A percentile compares a stretch with the other conserved stretches of the same genome.
Conservation (phyloP, 1,140 invertebrate species). For the Drosophila auraria region DNA sequence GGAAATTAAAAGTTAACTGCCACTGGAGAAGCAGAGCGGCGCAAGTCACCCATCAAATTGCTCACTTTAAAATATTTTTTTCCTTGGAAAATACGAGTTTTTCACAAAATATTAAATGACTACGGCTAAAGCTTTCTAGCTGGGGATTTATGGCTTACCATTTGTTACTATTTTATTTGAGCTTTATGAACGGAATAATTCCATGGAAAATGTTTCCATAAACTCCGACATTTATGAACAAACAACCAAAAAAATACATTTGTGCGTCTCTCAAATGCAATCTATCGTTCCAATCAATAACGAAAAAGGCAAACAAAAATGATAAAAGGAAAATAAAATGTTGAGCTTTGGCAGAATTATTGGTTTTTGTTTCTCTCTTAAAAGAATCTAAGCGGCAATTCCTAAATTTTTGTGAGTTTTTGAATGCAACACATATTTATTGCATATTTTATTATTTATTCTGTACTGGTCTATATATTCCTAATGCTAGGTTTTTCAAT, state of each 20-base stretch:
- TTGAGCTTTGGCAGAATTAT: not conserved
- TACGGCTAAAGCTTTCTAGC: not conserved
- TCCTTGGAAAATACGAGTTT: not conserved
- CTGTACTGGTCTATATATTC: not conserved
- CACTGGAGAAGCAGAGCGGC: constrained; percentile 28
- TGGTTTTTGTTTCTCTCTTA: not conserved
- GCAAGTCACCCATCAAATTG: constrained; percentile 17
- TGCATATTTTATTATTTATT: not conserved
- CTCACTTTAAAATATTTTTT: constrained; percentile 25
- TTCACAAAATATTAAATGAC: constrained; percentile 15
- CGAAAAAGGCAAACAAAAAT: constrained; percentile 11
- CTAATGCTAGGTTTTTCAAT: not conserved
- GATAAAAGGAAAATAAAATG: constrained; percentile 6
- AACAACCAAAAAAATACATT: constrained; percentile 5
- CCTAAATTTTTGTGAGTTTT: not conserved
- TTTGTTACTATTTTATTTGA: constrained; percentile 13
- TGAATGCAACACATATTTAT: not conserved
- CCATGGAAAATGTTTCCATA: not conserved
- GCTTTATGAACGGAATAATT: constrained; percentile 1
- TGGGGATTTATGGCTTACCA: constrained; percentile 6
- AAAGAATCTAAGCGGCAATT: not conserved
- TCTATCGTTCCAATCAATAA: constrained; percentile 18
- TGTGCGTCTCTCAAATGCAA: not conserved
- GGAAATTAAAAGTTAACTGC: constrained; percentile 65
- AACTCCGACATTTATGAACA: not conserved